Conservation (phyloP, 2,113 vertebrate species). For the Scophthalmus maximus region DNA sequence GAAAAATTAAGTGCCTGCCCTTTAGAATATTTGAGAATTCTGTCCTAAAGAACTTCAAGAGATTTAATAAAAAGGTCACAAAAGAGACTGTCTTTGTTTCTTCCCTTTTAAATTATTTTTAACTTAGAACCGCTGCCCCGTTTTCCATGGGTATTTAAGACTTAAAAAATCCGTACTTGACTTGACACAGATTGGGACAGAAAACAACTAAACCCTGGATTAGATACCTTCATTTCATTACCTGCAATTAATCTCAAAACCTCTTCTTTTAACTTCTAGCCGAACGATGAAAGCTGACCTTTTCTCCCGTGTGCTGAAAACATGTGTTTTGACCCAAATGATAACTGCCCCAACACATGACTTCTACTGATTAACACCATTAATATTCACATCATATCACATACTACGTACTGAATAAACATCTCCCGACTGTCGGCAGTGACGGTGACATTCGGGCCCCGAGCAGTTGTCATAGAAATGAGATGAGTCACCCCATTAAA, state of each 20-base stretch:
- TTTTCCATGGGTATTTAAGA: too few species aligned
- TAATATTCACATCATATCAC: not conserved
- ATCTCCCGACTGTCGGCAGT: slow-evolving; percentile 13
- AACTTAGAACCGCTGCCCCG: too few species aligned
- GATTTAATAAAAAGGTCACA: not conserved
- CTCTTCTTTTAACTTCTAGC: not conserved
- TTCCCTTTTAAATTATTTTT: too few species aligned
- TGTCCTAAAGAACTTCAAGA: not conserved
- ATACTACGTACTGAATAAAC: not conserved
- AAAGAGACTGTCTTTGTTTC: too few species aligned
- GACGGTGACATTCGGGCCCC: slow-evolving; percentile 31
- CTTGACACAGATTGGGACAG: too few species aligned
- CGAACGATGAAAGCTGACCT: not conserved
- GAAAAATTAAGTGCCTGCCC: not conserved
- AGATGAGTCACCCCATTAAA: slow-evolving; percentile 63
- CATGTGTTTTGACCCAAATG: not conserved
- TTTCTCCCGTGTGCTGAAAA: not conserved
- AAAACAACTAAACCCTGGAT: too few species aligned
- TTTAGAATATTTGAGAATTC: not conserved
- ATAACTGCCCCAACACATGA: not conserved
- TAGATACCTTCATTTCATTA: not conserved
- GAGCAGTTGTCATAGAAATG: slow-evolving; percentile 75
- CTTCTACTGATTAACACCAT: slow-evolving; percentile 2
- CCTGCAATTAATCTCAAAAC: not conserved
- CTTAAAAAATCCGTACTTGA: too few species aligned